Evolutionary conservation across 2,113 vertebrate species (phyloP).

Genomic region (Microtus richardsoni): DNA sequence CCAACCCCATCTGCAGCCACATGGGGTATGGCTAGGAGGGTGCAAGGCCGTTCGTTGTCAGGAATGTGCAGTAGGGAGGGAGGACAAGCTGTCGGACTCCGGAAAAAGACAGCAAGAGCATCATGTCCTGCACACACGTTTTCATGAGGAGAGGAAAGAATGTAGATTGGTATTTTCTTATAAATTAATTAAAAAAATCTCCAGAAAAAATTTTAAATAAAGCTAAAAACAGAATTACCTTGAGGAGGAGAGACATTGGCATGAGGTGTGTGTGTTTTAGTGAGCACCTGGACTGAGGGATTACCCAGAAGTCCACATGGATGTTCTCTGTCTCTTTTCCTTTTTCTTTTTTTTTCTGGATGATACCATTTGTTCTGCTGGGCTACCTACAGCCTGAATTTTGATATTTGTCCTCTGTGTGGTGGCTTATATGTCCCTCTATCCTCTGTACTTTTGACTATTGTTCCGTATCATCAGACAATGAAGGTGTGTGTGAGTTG

Average conservation of each 20-base stretch:
- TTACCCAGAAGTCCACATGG: neutral
- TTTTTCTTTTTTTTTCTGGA: neutral
- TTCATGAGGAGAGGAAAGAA: neutral
- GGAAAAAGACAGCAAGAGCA: neutral
- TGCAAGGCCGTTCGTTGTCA: neutral
- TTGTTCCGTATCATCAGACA: neutral
- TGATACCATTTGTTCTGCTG: neutral
- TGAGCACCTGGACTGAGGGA: neutral
- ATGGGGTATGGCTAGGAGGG: neutral
- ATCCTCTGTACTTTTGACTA: neutral
- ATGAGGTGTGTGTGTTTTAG: neutral
- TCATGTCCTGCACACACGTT: neutral
- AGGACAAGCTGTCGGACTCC: neutral
- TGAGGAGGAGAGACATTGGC: neutral
- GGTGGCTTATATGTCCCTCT: neutral
- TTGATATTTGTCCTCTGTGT: neutral
- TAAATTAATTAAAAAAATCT: neutral
- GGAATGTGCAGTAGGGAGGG: neutral
- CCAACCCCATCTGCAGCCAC: neutral
- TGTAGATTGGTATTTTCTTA: neutral
- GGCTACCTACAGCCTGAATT: neutral
- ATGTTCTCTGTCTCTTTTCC: neutral
- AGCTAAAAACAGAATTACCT: neutral
- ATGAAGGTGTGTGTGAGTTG: neutral
- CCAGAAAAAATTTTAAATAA: neutral